Evolutionary conservation across 2,888 invertebrate species (phyloP).

Genomic region (Eupithecia insigniata): DNA sequence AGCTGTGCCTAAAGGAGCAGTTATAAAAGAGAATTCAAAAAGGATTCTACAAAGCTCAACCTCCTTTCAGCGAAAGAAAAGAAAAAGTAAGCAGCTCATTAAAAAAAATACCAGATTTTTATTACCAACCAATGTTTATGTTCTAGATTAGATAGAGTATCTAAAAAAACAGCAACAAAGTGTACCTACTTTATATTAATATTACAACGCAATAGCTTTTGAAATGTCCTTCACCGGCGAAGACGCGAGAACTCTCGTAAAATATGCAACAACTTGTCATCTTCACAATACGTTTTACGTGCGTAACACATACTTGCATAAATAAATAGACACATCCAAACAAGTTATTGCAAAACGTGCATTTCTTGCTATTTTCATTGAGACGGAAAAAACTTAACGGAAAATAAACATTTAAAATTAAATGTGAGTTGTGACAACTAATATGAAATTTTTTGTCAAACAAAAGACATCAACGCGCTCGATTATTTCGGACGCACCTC

Average conservation of each 20-base stretch:
- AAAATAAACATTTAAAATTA: not conserved
- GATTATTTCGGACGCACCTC: not conserved
- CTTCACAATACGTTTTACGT: conserved; percentile 20
- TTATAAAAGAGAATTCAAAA: not conserved
- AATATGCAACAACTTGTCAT: conserved; percentile 38
- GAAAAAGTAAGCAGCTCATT: no score
- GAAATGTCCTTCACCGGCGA: conserved; percentile 39
- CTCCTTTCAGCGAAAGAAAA: not conserved
- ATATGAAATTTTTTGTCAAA: not conserved
- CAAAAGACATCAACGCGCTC: conserved; percentile 2
- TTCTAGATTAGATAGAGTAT: not conserved
- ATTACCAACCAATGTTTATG: no score
- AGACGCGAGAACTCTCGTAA: conserved; percentile 40
- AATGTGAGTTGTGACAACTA: not conserved
- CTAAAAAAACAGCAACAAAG: not conserved
- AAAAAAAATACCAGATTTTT: no score
- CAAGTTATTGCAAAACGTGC: not conserved
- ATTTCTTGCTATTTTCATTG: conserved; percentile 6
- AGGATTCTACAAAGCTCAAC: not conserved
- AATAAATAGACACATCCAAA: not conserved
- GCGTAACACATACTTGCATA: not conserved
- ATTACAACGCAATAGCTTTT: conserved; percentile 13
- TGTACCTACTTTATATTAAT: not conserved
- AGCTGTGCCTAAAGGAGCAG: no score
- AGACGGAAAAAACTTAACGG: not conserved